These are phyloP conservation scores for Falco concolor DNA, from an alignment of 2,797 vertebrate species.

Conservation along the genomic window DNA sequence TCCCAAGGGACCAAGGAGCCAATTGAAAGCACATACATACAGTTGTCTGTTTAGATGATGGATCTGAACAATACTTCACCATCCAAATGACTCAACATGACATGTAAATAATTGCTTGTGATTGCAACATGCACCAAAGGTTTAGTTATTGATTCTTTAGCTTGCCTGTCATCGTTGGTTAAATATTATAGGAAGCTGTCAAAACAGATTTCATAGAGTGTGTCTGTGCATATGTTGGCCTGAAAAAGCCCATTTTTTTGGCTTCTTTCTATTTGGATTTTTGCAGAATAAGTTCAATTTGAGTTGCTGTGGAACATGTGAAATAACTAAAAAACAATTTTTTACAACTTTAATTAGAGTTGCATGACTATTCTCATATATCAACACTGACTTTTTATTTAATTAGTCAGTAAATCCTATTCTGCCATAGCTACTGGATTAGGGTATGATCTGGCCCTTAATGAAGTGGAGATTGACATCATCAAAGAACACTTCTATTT, in stretches of 20 bases:
- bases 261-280: neutral
- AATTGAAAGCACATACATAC: conserved; percentile 41
- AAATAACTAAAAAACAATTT: conserved; percentile 9
- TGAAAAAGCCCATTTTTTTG: neutral
- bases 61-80: conserved; percentile 57
- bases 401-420: conserved; percentile 49
- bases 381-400: conserved; percentile 7
- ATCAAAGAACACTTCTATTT: neutral
- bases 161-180: neutral
- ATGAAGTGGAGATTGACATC: conserved; percentile 4
- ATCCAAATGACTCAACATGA: conserved; percentile 53
- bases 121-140: conserved; percentile 56
- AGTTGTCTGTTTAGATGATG: conserved; percentile 49
- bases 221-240: neutral
- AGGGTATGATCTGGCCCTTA: conserved; percentile 9
- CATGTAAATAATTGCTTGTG: conserved; percentile 62
- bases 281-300: conserved; percentile 7
- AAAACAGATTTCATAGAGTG: conserved; percentile 42
- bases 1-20: conserved; percentile 10
- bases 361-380: neutral
- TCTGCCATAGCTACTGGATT: conserved; percentile 8
- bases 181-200: conserved; percentile 48
- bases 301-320: neutral
- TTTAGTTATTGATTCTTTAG: conserved; percentile 62
- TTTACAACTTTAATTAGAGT: conserved; percentile 36